Base-by-base conservation (phyloP, 2,797 vertebrate genomes). In the Scolopax bukidnonensis region DNA sequence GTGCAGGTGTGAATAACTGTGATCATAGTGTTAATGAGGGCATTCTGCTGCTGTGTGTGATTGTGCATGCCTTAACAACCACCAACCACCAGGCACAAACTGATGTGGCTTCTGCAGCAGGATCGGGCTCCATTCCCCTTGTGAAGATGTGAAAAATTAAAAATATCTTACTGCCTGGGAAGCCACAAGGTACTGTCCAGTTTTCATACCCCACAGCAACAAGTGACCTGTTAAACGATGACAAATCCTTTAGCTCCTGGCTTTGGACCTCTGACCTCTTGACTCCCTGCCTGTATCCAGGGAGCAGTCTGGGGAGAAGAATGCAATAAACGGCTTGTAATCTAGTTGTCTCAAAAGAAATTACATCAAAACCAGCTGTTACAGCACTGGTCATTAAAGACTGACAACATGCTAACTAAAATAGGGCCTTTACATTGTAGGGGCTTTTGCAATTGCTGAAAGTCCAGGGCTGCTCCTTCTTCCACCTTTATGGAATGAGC, bases 251-350 rank as follows among this genome's bases (percentile, higher is more conserved):
- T 80, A 91, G 93, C 94, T 97, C 91, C 95, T 98, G 98, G 98
- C 98, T 98, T 98, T 97, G 97, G 97, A 96, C 98, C 98, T 98
- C 98, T 98, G 98, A 98, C 98, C 98, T 96, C 96, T 98, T 98
- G 98, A 98, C 98, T 97, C 95, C 92, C 92, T 85, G 92, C 93
- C 87, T 97, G 97, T 98, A 97, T 97, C 97, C 95, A 98, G 97
- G 97, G 97, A 97, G 96, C 96, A 97, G 94, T 95, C 87, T 86
- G 77, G 89, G 84, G 96, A 97, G 97, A 98, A 96, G 97, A 98
- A 98, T 97, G 96, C 96, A 97, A 98, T 98, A 97, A 97, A 97
- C 45, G 43, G 87, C 96, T 97, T 96, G 97, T 97, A 97, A 98
- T 98, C 97, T 96, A 95, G 85, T 96, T 95, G 81, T 87, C 97